These are phyloP conservation scores for Amphiprion percula DNA, from an alignment of 2,113 vertebrate species.

Conservation along the genomic window DNA sequence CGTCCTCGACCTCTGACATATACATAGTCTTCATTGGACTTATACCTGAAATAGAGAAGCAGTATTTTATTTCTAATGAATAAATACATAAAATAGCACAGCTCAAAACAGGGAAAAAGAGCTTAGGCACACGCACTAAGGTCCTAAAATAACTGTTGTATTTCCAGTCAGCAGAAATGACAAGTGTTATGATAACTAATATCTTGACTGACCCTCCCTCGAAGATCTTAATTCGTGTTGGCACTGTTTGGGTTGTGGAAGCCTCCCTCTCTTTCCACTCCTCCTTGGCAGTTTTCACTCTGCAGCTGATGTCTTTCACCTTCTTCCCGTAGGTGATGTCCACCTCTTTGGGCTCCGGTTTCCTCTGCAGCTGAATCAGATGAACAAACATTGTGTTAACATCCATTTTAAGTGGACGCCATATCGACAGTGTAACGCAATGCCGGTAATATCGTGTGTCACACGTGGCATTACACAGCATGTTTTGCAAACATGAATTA, in stretches of 20 bases:
- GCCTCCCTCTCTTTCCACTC: constrained; percentile 93
- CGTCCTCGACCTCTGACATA: constrained; percentile 97
- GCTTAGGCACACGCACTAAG: not conserved
- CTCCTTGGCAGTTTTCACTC: constrained; percentile 93
- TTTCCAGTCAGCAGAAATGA: constrained; percentile 58
- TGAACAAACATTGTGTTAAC: constrained; percentile 73
- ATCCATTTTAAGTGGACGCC: constrained; percentile 59
- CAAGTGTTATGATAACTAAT: constrained; percentile 48
- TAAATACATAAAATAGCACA: not conserved
- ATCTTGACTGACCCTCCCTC: constrained; percentile 94
- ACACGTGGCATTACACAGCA: constrained; percentile 57
- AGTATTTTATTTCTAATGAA: constrained; percentile 2
- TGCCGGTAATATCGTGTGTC: constrained; percentile 45
- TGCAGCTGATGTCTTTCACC: constrained; percentile 90
- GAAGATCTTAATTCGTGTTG: constrained; percentile 98
- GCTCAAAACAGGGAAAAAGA: not conserved
- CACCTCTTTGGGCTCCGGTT: constrained; percentile 92
- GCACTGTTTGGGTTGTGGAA: constrained; percentile 88
- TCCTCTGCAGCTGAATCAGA: constrained; percentile 89
- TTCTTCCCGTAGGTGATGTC: constrained; percentile 93
- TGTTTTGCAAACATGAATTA: constrained; percentile 58
- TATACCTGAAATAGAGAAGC: constrained; percentile 86
- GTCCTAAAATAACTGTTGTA: constrained; percentile 30
- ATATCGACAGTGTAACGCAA: constrained; percentile 68
- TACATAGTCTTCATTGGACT: constrained; percentile 98